Base-by-base conservation (phyloP, 2,113 vertebrate genomes). In the Sorex fumeus region DNA sequence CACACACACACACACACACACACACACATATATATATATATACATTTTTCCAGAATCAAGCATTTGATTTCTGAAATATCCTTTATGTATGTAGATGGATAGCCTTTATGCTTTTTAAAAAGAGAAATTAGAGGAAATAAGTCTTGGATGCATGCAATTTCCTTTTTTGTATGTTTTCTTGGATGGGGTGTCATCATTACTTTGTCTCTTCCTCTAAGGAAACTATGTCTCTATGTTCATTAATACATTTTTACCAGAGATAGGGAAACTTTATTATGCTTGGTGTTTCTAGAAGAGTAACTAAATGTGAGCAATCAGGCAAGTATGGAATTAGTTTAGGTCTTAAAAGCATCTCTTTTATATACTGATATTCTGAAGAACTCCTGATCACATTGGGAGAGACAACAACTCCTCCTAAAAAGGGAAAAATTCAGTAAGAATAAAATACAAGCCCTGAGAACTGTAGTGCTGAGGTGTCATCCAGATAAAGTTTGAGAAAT, bases 401-500 rank as follows among this genome's bases (percentile, higher is more conserved):
- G 32, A 70, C 87, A 84, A 50, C 74, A 66, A 81, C 80, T 88
- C 10, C 53, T 93, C 19, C 90, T 86, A 50, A 13, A 64, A 30
- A 92, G 64, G 90, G 85, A 50, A n/a, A 94, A 91, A 76, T 89
- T 34, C 23, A 70, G 32, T 71, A 50, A 90, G 34, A 80, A 81
- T 36, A 9, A 94, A 93, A 85, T 62, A 1, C 28, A 30, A 57
- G 9, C 13, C 27, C 27, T 30, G 27, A 6, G 64, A 28, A 30
- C 25, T 2, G 1, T 2, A 9, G 10, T 70, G 72, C 36, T 79
- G 36, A 47, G 50, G 76, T 19, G 27, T 76, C 50, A 72, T n/a
- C 27, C 28, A 86, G 74, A 70, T 4, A 70, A 40, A 8, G 34
- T 36, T 8, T 27, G 28, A 62, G 21, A 34, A 45, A 32, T 75